Conservation (phyloP, 1,140 invertebrate genomes). For the Diachasma alloeum region DNA sequence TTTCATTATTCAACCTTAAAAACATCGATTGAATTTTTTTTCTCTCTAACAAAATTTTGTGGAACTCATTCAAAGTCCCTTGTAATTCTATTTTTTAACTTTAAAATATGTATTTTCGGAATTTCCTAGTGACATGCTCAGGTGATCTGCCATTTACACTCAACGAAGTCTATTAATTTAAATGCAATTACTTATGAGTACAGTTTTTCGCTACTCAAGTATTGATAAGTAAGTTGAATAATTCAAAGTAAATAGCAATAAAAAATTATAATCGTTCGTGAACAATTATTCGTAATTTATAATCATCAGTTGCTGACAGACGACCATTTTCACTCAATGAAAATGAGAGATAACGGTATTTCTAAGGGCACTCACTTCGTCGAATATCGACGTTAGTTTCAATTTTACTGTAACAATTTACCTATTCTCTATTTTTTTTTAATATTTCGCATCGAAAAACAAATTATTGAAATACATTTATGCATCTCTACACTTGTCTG, state of each 20-base stretch:
- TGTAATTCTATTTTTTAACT: background rate
- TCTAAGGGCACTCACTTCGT: background rate
- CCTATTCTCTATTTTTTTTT: background rate
- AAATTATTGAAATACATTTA: background rate
- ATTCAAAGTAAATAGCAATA: too few species aligned
- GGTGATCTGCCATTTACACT: too few species aligned
- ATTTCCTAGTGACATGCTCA: too few species aligned
- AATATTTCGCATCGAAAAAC: background rate
- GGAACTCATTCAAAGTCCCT: background rate
- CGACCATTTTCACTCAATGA: background rate
- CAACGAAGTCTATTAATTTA: too few species aligned
- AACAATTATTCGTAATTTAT: too few species aligned
- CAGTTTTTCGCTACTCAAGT: too few species aligned
- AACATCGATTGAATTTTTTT: background rate
- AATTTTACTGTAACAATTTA: background rate
- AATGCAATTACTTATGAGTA: too few species aligned
- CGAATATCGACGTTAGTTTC: background rate
- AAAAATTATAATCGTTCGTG: too few species aligned
- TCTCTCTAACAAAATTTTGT: conserved; percentile 1
- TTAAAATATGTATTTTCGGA: background rate
- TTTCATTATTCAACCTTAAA: background rate
- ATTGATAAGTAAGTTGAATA: too few species aligned
- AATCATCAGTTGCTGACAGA: background rate
- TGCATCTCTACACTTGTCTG: too few species aligned
- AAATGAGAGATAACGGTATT: background rate